These are phyloP conservation scores for Uropetala carovei DNA, from an alignment of 2,888 invertebrate species.

Conservation along the genomic window DNA sequence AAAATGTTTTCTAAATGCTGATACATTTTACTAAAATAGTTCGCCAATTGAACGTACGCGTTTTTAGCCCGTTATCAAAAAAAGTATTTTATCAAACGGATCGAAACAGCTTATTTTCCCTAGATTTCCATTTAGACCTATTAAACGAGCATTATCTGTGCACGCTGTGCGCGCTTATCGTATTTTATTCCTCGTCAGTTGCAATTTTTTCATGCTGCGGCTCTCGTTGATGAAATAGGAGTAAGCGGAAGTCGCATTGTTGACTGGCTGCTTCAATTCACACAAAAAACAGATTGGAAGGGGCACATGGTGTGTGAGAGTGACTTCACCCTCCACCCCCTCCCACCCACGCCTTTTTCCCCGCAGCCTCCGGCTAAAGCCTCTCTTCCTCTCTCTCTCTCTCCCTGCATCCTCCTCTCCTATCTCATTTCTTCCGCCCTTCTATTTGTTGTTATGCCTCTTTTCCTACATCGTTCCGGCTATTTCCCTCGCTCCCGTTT, in stretches of 20 bases:
- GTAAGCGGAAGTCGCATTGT: neutral
- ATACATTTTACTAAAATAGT: too few species aligned
- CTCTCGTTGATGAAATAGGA: neutral
- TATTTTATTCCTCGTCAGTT: neutral
- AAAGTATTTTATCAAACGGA: too few species aligned
- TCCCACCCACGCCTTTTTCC: neutral
- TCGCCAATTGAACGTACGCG: too few species aligned
- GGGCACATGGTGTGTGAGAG: conserved; percentile 2
- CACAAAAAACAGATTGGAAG: neutral
- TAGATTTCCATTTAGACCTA: neutral
- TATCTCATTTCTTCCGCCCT: neutral
- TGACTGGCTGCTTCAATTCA: neutral
- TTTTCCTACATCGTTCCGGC: neutral
- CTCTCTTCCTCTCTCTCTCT: neutral
- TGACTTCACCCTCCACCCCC: neutral
- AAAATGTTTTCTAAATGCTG: too few species aligned
- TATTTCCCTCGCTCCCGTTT: neutral
- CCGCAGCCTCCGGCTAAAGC: neutral
- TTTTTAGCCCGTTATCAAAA: too few species aligned
- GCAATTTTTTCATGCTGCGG: neutral
- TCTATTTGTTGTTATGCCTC: neutral
- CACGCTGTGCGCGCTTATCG: neutral
- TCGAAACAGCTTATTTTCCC: neutral
- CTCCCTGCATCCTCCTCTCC: neutral
- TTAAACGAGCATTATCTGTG: neutral